Conservation (phyloP, 2,888 invertebrate species). For the Plagodis pulveraria region DNA sequence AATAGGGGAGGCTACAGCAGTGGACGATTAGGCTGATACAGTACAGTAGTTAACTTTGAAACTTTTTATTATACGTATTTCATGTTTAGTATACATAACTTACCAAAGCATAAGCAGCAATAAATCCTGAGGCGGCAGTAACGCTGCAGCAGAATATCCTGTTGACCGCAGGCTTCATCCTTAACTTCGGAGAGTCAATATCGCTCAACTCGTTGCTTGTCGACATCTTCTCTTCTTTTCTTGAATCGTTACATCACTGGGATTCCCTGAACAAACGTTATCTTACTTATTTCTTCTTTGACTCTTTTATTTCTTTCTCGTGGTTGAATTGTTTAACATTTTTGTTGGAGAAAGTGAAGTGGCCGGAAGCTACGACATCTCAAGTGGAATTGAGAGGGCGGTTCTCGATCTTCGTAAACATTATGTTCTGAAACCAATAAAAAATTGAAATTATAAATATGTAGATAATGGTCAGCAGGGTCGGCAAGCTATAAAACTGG, state of each 20-base stretch:
- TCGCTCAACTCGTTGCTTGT: constrained; percentile 71
- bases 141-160: constrained; percentile 82
- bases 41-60: no score
- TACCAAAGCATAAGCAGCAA: constrained; percentile 81
- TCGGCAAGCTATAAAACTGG: background rate
- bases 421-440: constrained; percentile 20
- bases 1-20: no score
- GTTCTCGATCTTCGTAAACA: constrained; percentile 42
- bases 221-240: constrained; percentile 57
- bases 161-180: constrained; percentile 78
- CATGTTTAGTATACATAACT: constrained; percentile 32
- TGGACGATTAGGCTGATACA: no score
- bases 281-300: background rate
- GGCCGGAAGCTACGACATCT: constrained; percentile 60
- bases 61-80: no score
- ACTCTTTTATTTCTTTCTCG: constrained; percentile 2
- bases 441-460: background rate
- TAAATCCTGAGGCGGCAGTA: constrained; percentile 79
- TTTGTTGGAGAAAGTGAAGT: background rate
- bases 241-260: constrained; percentile 17
- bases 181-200: constrained; percentile 60
- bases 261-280: background rate
- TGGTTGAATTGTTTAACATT: constrained; percentile 2
- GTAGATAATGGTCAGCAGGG: no score
- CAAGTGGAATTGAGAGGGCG: constrained; percentile 53